These are phyloP conservation scores for Trichogramma evanescens DNA, from an alignment of 2,888 invertebrate species.

Conservation along the genomic window DNA sequence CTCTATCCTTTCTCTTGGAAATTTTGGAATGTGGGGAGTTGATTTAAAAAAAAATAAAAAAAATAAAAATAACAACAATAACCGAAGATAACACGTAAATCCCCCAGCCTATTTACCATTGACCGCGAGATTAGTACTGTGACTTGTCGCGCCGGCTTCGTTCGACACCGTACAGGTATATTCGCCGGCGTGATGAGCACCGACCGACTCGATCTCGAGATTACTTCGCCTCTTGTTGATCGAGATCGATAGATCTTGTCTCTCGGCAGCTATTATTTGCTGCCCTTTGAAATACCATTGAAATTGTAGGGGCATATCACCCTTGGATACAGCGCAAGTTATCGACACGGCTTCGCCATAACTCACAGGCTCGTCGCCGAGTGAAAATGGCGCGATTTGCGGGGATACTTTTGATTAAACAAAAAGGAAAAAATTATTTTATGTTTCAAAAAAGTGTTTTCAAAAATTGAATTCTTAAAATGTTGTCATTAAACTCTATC, in stretches of 20 bases:
- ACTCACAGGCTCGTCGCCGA: constrained; percentile 62
- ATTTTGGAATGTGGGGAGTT: no score
- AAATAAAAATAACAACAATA: not conserved
- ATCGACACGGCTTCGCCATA: constrained; percentile 64
- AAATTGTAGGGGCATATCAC: constrained; percentile 68
- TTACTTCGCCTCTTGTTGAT: constrained; percentile 53
- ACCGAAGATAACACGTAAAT: not conserved
- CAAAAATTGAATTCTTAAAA: not conserved
- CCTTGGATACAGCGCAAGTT: constrained; percentile 63
- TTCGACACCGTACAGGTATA: constrained; percentile 72
- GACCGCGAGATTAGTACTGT: constrained; percentile 59
- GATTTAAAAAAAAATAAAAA: no score
- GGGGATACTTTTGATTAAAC: constrained; percentile 62
- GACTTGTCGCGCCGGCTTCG: constrained; percentile 62
- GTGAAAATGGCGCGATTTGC: constrained; percentile 64
- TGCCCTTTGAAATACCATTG: constrained; percentile 68
- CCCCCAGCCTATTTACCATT: constrained; percentile 55
- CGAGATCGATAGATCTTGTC: constrained; percentile 48
- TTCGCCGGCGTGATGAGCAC: constrained; percentile 64
- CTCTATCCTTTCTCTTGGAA: not conserved
- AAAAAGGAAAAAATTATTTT: not conserved
- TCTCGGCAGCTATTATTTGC: constrained; percentile 41
- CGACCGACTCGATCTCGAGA: constrained; percentile 62
- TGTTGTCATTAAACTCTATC: not conserved
- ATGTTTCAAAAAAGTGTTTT: not conserved